These are phyloP conservation scores for Idaea straminata DNA, from an alignment of 2,888 invertebrate genomes.

Conservation along the genomic window DNA sequence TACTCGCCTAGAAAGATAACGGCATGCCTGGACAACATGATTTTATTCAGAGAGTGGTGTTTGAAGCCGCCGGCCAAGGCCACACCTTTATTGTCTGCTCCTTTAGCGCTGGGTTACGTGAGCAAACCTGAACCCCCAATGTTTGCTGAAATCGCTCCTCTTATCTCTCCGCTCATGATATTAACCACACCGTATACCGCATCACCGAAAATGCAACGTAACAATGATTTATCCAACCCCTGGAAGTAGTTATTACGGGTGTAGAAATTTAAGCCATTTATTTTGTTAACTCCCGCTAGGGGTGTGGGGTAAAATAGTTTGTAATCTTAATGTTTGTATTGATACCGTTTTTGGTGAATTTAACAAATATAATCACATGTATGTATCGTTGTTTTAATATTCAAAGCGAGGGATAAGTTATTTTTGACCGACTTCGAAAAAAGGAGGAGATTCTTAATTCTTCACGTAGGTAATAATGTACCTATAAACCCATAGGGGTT, in stretches of 20 bases:
- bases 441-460: no score
- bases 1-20: no score
- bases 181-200: constrained; percentile 25
- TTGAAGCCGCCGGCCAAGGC: no score
- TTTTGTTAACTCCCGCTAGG: constrained; percentile 75
- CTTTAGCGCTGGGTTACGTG: no score
- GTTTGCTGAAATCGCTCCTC: not conserved
- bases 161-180: constrained; percentile 14
- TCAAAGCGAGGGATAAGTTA: constrained; percentile 9
- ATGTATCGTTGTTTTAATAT: constrained; percentile 13
- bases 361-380: constrained; percentile 24
- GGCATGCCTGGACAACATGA: no score
- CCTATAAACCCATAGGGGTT: constrained; percentile 26
- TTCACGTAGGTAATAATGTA: no score
- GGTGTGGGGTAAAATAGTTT: constrained; percentile 45
- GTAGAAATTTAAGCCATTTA: constrained; percentile 80
- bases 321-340: constrained; percentile 59
- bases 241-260: constrained; percentile 78
- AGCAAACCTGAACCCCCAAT: not conserved
- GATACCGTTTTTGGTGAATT: constrained; percentile 36
- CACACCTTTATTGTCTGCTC: no score
- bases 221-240: constrained; percentile 77
- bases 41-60: no score
- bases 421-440: no score
- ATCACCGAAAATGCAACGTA: constrained; percentile 70